Evolutionary conservation across 1,140 invertebrate species (phyloP).

Genomic region (Kradibia gibbosae): DNA sequence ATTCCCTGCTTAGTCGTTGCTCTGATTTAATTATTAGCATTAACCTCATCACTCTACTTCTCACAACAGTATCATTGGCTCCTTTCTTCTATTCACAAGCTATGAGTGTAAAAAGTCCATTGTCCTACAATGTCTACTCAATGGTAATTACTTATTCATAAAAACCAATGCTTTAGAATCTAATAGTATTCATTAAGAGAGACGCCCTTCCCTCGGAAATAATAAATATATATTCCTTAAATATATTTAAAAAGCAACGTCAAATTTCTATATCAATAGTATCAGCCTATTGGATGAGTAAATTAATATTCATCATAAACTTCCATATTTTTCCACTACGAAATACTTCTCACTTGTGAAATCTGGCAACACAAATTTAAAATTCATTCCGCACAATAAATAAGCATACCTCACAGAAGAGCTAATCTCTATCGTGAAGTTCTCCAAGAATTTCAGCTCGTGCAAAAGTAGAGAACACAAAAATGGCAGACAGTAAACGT

Average conservation of each 20-base stretch:
- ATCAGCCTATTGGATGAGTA: neutral
- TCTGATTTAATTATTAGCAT: neutral
- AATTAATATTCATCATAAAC: slow-evolving; percentile 14
- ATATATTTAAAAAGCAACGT: too few relatives aligned
- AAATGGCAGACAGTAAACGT: slow-evolving; percentile 7
- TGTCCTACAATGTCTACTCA: too few relatives aligned
- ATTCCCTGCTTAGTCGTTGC: neutral
- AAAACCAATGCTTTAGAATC: too few relatives aligned
- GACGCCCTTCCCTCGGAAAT: too few relatives aligned
- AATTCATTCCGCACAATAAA: slow-evolving; percentile 30
- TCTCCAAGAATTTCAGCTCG: slow-evolving; percentile 28
- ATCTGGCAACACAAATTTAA: slow-evolving; percentile 9
- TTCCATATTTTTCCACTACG: slow-evolving; percentile 3
- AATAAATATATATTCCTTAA: too few relatives aligned
- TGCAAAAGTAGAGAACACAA: neutral
- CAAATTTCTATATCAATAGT: neutral
- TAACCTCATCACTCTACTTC: neutral
- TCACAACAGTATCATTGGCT: neutral
- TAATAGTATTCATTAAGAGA: too few relatives aligned
- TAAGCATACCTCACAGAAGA: slow-evolving; percentile 14
- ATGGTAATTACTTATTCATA: too few relatives aligned
- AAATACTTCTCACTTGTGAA: neutral
- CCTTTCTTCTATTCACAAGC: too few relatives aligned
- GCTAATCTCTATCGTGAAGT: neutral
- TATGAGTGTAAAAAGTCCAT: too few relatives aligned